Evolutionary conservation across 2,797 vertebrate genomes (phyloP).

Genomic region (Microhierax caerulescens): DNA sequence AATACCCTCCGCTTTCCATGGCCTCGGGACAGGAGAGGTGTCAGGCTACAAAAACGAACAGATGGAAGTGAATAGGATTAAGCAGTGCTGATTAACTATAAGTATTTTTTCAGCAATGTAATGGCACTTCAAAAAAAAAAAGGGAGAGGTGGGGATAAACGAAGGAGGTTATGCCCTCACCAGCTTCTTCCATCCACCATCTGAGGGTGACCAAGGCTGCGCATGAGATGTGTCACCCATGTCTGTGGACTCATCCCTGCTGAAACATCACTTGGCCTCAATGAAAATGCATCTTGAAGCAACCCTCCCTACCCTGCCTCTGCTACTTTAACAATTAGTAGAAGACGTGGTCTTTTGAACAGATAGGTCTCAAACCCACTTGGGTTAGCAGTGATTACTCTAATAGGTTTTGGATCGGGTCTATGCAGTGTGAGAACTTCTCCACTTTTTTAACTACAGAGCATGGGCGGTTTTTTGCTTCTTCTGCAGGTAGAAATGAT

Average conservation of each 20-base stretch:
- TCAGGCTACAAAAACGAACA: conserved; percentile 48
- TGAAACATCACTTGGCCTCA: neutral
- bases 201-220: neutral
- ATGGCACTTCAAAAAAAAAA: neutral
- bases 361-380: neutral
- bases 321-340: neutral
- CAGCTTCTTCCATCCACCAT: neutral
- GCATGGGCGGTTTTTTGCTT: neutral
- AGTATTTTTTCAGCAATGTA: conserved; percentile 38
- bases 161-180: neutral
- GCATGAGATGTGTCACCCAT: neutral
- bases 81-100: conserved; percentile 66
- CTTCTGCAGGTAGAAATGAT: neutral
- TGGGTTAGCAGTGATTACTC: neutral
- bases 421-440: neutral
- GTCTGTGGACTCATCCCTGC: neutral
- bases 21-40: conserved; percentile 36
- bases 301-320: neutral
- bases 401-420: neutral
- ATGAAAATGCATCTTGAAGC: neutral
- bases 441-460: neutral
- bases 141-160: neutral
- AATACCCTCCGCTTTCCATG: neutral
- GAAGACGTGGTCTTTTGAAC: neutral
- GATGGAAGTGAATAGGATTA: conserved; percentile 62